phyloP scores from a whole-genome alignment of 2,797 vertebrate genomes.

The Sciurus carolinensis region DNA sequence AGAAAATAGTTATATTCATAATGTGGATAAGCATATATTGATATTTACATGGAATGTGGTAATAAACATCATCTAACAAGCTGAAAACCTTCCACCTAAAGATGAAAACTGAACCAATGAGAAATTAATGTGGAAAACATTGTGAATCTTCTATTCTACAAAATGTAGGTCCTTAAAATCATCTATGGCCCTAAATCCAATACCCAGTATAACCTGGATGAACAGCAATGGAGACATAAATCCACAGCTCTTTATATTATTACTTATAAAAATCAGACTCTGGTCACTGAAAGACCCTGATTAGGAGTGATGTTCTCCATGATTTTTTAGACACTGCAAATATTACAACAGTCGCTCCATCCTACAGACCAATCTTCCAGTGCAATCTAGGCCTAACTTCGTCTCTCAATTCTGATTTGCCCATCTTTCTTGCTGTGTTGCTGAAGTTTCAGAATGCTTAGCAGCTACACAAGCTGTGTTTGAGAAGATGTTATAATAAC shows the following conservation, averaged over 20 bases:
- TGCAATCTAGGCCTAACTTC: not conserved
- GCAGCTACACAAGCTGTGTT: not conserved
- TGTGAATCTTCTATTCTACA: not conserved
- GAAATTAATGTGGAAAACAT: slow-evolving; percentile 12
- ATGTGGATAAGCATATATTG: not conserved
- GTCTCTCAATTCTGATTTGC: not conserved
- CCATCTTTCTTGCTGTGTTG: not conserved
- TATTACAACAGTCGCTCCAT: not conserved
- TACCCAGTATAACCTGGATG: not conserved
- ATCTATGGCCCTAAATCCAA: not conserved
- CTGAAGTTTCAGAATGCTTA: not conserved
- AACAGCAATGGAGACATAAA: not conserved
- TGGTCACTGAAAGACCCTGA: not conserved
- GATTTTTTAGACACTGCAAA: not conserved
- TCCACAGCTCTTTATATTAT: not conserved
- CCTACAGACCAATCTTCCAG: not conserved
- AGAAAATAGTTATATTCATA: not conserved
- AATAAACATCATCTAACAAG: not conserved
- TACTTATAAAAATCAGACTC: not conserved
- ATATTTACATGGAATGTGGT: not conserved
- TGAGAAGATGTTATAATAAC: not conserved
- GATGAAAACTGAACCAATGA: slow-evolving; percentile 16
- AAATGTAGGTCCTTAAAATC: not conserved
- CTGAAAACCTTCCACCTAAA: not conserved
- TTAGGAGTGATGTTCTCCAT: not conserved